Evolutionary conservation across 2,797 vertebrate species (phyloP).

Genomic region (Paedocypris micromegethes): DNA sequence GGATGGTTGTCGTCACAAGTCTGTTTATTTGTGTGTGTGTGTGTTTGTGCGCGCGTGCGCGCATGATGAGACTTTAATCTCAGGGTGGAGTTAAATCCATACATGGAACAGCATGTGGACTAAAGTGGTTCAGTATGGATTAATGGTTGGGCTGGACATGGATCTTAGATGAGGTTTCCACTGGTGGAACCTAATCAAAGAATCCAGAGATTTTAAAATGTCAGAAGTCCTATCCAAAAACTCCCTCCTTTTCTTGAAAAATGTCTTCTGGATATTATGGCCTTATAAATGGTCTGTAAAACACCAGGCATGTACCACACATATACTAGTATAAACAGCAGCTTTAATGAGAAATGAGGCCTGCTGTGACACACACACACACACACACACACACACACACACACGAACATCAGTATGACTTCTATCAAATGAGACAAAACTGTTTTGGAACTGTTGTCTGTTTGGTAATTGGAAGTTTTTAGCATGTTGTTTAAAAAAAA

Average conservation of each 20-base stretch:
- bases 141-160: constrained; percentile 5
- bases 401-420: no score
- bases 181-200: constrained; percentile 8
- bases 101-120: constrained; percentile 4
- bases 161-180: constrained; percentile 9
- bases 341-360: neutral
- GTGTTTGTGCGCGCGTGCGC: constrained; percentile 1
- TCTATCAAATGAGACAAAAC: no score
- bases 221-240: no score
- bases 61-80: neutral
- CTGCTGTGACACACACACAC: neutral
- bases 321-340: constrained; percentile 6
- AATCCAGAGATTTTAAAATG: neutral
- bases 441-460: no score
- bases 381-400: neutral
- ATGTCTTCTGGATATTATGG: neutral
- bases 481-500: no score
- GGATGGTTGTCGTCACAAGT: neutral
- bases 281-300: constrained; percentile 16
- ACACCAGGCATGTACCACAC: neutral
- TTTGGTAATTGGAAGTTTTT: no score
- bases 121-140: constrained; percentile 8
- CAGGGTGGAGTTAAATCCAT: constrained; percentile 6
- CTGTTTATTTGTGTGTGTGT: constrained; percentile 15
- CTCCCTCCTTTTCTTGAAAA: neutral